Conservation (phyloP, 2,888 invertebrate genomes). For the Gryllus longicercus region DNA sequence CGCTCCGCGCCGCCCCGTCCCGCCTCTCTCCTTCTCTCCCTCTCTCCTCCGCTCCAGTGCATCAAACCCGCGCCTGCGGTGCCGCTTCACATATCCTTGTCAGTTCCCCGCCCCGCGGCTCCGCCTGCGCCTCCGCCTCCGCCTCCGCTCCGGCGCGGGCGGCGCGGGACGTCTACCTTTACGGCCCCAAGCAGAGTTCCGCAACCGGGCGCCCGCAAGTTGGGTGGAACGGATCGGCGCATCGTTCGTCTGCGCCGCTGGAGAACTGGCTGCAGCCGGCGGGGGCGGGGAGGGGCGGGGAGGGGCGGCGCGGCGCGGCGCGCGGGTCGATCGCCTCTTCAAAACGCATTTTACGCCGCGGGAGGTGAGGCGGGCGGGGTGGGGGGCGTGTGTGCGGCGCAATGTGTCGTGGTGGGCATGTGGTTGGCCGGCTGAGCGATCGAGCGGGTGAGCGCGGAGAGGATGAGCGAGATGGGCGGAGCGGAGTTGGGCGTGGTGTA, state of each 20-base stretch:
- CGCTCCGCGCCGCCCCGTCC: neutral
- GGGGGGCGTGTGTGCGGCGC: no score
- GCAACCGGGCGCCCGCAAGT: neutral
- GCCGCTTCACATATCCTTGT: neutral
- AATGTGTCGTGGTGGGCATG: no score
- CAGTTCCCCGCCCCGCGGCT: neutral
- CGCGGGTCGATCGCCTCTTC: conserved; percentile 4
- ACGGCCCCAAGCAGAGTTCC: neutral
- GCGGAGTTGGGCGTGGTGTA: no score
- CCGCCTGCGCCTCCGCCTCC: no score
- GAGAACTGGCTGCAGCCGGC: no score
- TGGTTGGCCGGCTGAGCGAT: no score
- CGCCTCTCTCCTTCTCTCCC: no score
- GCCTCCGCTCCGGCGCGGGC: no score
- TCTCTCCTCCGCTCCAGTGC: neutral
- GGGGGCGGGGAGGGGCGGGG: neutral
- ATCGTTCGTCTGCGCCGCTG: no score
- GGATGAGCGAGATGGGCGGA: no score
- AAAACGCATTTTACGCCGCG: neutral
- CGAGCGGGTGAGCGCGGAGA: no score
- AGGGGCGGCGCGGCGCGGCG: neutral
- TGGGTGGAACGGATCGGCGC: neutral
- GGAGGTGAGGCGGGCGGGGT: neutral
- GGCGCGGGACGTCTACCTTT: neutral
- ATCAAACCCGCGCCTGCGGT: neutral